Conservation (phyloP, 2,113 vertebrate species). For the Nothocercus julius region DNA sequence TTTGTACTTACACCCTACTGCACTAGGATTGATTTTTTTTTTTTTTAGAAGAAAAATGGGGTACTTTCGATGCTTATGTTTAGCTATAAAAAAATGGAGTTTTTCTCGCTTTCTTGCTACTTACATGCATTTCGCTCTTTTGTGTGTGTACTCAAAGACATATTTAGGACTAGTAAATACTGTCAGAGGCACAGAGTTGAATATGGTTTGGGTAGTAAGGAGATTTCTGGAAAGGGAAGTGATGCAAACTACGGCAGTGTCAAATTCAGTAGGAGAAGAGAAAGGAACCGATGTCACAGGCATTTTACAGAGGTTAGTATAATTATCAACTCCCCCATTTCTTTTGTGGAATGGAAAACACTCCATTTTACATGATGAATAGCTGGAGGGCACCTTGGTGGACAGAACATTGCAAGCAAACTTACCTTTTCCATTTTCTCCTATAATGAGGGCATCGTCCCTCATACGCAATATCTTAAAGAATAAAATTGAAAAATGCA, state of each 20-base stretch:
- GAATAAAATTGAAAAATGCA: neutral
- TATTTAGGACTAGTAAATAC: neutral
- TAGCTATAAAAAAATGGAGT: neutral
- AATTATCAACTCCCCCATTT: neutral
- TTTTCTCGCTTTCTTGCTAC: neutral
- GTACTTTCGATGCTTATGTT: neutral
- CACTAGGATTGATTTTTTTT: neutral
- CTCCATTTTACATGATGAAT: neutral
- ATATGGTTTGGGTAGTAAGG: neutral
- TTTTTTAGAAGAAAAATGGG: neutral
- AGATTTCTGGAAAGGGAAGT: neutral
- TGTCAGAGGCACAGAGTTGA: neutral
- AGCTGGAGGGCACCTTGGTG: neutral
- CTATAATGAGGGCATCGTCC: neutral
- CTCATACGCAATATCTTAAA: neutral
- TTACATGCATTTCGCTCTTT: neutral
- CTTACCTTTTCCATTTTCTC: neutral
- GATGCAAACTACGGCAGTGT: neutral
- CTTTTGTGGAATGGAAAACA: neutral
- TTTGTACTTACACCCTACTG: neutral
- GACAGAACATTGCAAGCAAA: neutral
- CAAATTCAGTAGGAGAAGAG: neutral
- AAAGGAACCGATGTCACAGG: neutral
- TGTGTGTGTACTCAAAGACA: neutral
- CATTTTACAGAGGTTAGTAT: neutral